Percentiles rank a stretch among this genome's conserved stretches.
Evolutionary conservation across 2,888 invertebrate genomes (phyloP).

Genomic region (Cantharis nigra): DNA sequence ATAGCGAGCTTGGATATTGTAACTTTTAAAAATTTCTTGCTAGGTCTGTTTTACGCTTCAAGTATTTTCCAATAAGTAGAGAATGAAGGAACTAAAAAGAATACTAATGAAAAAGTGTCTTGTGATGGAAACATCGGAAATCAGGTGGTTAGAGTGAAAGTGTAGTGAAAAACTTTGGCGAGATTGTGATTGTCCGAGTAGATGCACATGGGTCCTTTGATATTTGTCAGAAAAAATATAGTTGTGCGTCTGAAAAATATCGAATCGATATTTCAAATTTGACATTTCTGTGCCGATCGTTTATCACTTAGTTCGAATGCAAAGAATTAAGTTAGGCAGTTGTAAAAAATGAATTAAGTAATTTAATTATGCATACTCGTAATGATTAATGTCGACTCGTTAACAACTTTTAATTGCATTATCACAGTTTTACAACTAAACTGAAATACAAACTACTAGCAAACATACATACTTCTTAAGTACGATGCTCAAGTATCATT

Average conservation of each 20-base stretch:
- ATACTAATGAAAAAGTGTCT: conserved; percentile 50
- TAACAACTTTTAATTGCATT: not conserved
- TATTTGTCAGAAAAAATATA: not conserved
- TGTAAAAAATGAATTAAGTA: not conserved
- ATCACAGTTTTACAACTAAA: not conserved
- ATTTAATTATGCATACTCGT: not conserved
- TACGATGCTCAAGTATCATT: no score
- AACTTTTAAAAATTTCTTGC: conserved; percentile 44
- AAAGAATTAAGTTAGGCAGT: not conserved
- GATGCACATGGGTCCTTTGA: conserved; percentile 24
- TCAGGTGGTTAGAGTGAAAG: conserved; percentile 45
- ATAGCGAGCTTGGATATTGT: conserved; percentile 41
- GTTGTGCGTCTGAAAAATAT: conserved; percentile 5
- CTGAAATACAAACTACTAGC: not conserved
- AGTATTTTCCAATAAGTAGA: conserved; percentile 47
- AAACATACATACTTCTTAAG: no score
- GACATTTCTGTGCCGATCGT: conserved; percentile 5
- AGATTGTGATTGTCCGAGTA: conserved; percentile 24
- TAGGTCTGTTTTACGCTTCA: conserved; percentile 46
- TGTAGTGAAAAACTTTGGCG: conserved; percentile 30
- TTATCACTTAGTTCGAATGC: conserved; percentile 2
- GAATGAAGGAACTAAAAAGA: conserved; percentile 39
- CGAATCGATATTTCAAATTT: conserved; percentile 7
- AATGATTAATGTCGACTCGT: not conserved
- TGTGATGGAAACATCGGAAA: conserved; percentile 43